Conservation (phyloP, 2,113 vertebrate species). For the Laterallus jamaicensis region DNA sequence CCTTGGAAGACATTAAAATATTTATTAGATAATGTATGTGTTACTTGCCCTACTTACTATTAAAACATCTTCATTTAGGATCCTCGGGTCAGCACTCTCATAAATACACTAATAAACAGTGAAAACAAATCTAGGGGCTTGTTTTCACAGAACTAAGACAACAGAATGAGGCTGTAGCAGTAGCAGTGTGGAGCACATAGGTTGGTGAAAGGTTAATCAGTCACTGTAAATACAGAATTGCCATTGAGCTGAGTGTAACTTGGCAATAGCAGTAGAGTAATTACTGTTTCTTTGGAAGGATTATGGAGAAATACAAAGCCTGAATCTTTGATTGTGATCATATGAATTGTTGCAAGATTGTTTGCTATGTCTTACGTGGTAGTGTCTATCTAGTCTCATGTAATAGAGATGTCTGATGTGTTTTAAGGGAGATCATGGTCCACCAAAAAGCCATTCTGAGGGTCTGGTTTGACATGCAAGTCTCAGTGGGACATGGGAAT, state of each 20-base stretch:
- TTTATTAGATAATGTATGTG: neutral
- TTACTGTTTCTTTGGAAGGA: neutral
- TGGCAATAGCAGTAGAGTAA: neutral
- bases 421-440: neutral
- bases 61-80: neutral
- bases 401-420: neutral
- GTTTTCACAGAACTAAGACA: neutral
- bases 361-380: neutral
- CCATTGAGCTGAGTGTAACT: neutral
- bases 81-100: neutral
- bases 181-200: accelerated
- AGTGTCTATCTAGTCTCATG: no score
- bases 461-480: neutral
- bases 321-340: neutral
- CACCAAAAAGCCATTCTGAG: neutral
- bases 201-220: neutral
- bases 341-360: neutral
- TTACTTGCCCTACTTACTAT: neutral
- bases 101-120: neutral
- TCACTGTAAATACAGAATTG: neutral
- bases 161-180: neutral
- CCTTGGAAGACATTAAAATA: neutral
- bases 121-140: neutral
- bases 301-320: neutral
- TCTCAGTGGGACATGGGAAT: neutral